Conservation (phyloP, 2,113 vertebrate species). For the Crotalus helleri region DNA sequence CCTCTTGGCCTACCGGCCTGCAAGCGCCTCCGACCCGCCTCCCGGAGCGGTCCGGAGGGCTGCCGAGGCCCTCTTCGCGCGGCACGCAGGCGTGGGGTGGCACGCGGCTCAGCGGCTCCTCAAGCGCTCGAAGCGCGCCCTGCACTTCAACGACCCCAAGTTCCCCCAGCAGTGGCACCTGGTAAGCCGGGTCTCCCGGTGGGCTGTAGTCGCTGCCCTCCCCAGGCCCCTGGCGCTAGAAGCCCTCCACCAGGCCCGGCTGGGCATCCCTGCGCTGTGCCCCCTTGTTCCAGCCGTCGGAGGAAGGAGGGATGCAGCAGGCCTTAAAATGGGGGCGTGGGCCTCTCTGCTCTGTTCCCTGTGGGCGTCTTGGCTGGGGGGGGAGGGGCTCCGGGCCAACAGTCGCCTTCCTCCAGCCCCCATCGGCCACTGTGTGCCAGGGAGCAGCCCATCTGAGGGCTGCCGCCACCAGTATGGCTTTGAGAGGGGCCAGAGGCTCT, state of each 20-base stretch:
- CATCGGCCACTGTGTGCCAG: background rate
- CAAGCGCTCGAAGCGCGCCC: conserved; percentile 84
- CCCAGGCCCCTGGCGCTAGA: too few species aligned
- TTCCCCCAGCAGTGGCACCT: conserved; percentile 95
- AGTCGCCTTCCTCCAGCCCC: background rate
- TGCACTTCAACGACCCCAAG: conserved; percentile 92
- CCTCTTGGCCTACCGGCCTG: conserved; percentile 71
- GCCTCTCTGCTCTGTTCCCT: too few species aligned
- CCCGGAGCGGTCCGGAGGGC: conserved; percentile 41
- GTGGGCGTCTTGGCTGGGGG: too few species aligned
- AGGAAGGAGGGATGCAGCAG: background rate
- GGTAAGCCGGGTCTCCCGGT: conserved; percentile 72
- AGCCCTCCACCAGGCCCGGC: background rate
- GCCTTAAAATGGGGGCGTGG: background rate
- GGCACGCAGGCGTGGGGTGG: conserved; percentile 85
- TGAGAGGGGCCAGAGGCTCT: background rate
- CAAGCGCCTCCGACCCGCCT: rapidly evolving
- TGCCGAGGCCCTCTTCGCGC: conserved; percentile 70
- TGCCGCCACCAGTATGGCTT: background rate
- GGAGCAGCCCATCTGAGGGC: background rate
- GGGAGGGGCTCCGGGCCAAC: background rate
- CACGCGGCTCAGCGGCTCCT: conserved; percentile 85
- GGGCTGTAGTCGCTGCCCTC: too few species aligned
- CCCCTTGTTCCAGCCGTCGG: background rate
- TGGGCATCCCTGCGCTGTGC: background rate